Evolutionary conservation across 2,888 invertebrate genomes (phyloP).

Genomic region (Orthosia gracilis): DNA sequence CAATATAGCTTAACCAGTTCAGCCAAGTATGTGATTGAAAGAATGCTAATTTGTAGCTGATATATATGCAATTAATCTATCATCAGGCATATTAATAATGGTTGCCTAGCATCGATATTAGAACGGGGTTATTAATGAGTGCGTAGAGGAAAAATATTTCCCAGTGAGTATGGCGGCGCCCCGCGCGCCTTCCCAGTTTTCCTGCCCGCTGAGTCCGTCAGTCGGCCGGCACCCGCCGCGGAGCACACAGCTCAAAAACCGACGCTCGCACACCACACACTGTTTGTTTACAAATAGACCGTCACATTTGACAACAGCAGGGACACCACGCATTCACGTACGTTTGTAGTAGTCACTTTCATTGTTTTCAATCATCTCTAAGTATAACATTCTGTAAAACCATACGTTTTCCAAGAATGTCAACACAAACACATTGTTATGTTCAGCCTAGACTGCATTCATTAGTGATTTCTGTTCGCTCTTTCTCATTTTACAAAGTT

Average conservation of each 20-base stretch:
- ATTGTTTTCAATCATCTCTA: slow-evolving; percentile 57
- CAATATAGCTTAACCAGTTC: slow-evolving; percentile 26
- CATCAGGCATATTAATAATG: slow-evolving; percentile 44
- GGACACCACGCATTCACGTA: slow-evolving; percentile 84
- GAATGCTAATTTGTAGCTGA: slow-evolving; percentile 34
- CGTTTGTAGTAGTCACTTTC: slow-evolving; percentile 67
- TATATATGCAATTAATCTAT: slow-evolving; percentile 42
- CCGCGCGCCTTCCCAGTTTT: slow-evolving; percentile 71
- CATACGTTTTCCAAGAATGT: slow-evolving; percentile 59
- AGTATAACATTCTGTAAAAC: slow-evolving; percentile 55
- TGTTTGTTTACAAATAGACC: slow-evolving; percentile 83
- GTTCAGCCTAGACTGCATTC: slow-evolving; percentile 72
- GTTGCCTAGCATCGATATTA: slow-evolving; percentile 40
- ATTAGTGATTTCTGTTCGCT: slow-evolving; percentile 68
- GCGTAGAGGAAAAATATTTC: slow-evolving; percentile 75
- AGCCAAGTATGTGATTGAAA: slow-evolving; percentile 32
- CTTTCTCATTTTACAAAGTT: slow-evolving; percentile 24
- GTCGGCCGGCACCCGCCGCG: slow-evolving; percentile 86
- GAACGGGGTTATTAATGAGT: slow-evolving; percentile 60
- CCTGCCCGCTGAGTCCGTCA: slow-evolving; percentile 70
- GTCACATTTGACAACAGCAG: slow-evolving; percentile 79
- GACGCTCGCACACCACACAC: slow-evolving; percentile 75
- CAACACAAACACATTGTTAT: slow-evolving; percentile 72
- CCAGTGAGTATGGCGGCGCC: slow-evolving; percentile 70
- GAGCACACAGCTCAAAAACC: slow-evolving; percentile 75